A percentile compares a stretch with the other conserved stretches of the same genome.
These are phyloP conservation scores for Gallinago undulata DNA, from an alignment of 2,113 vertebrate genomes.

Conservation along the genomic window DNA sequence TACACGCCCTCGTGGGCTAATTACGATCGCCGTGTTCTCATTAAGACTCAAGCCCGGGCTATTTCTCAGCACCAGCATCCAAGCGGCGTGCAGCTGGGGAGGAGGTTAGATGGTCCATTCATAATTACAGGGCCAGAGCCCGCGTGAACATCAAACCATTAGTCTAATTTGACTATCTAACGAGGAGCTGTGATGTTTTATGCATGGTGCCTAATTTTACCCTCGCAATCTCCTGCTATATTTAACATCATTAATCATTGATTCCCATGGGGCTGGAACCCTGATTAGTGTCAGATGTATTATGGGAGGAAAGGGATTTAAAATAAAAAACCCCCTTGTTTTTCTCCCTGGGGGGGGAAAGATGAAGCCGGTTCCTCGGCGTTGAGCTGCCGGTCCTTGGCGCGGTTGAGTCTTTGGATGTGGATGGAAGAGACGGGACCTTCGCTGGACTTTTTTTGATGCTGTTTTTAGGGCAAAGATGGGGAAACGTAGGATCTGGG, in stretches of 20 bases:
- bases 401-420: accelerated
- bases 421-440: accelerated
- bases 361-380: accelerated
- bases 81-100: neutral
- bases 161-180: constrained; percentile 60
- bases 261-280: constrained; percentile 67
- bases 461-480: neutral
- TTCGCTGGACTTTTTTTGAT: neutral
- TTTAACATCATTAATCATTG: constrained; percentile 80
- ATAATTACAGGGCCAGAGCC: neutral
- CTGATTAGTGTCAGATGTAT: constrained; percentile 77
- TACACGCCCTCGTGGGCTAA: neutral
- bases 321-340: neutral
- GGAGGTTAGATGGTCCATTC: neutral
- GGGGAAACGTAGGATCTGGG: neutral
- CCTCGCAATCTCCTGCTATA: constrained; percentile 73
- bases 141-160: neutral
- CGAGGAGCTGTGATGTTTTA: constrained; percentile 75
- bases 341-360: neutral
- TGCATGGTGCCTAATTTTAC: constrained; percentile 75
- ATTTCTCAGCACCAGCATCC: neutral
- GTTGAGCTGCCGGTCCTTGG: neutral
- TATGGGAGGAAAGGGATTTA: constrained; percentile 20
- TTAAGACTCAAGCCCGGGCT: neutral
- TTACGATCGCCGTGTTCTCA: accelerated